Conservation (phyloP, 2,797 vertebrate genomes). For the Cirrhinus mrigala region DNA sequence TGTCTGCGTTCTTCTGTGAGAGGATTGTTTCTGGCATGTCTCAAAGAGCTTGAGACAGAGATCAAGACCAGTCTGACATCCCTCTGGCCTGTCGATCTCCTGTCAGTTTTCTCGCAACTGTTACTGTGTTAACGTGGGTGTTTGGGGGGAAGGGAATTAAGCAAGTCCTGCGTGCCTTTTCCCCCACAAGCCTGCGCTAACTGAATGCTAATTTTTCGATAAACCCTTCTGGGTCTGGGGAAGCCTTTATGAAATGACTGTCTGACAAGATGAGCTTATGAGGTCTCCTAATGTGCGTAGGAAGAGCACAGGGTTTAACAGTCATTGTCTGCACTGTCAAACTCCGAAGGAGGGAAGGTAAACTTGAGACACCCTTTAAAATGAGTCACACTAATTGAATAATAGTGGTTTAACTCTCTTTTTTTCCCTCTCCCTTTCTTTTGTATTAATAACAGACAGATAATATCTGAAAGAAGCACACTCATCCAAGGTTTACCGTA, state of each 20-base stretch:
- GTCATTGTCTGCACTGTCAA: conserved; percentile 65
- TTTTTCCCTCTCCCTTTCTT: conserved; percentile 20
- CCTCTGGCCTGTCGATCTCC: conserved; percentile 64
- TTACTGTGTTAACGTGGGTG: conserved; percentile 6
- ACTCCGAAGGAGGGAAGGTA: conserved; percentile 70
- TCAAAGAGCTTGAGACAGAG: conserved; percentile 61
- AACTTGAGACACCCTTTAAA: conserved; percentile 61
- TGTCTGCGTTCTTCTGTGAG: conserved; percentile 61
- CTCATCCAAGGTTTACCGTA: conserved; percentile 48
- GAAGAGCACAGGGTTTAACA: conserved; percentile 33
- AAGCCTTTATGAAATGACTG: conserved; percentile 13
- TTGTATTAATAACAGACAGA: conserved; percentile 30
- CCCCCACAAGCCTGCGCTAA: neutral
- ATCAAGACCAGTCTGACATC: conserved; percentile 63
- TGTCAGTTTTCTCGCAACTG: conserved; percentile 16
- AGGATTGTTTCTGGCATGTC: conserved; percentile 67
- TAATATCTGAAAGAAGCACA: conserved; percentile 37
- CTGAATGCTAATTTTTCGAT: neutral
- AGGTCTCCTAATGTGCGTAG: conserved; percentile 31
- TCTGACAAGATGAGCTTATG: conserved; percentile 33
- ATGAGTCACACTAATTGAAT: conserved; percentile 72
- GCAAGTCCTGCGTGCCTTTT: neutral
- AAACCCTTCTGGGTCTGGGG: neutral
- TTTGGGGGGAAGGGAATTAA: neutral
- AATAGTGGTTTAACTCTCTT: conserved; percentile 57